Conservation (phyloP, 2,113 vertebrate genomes). For the Microcebus jonahi region DNA sequence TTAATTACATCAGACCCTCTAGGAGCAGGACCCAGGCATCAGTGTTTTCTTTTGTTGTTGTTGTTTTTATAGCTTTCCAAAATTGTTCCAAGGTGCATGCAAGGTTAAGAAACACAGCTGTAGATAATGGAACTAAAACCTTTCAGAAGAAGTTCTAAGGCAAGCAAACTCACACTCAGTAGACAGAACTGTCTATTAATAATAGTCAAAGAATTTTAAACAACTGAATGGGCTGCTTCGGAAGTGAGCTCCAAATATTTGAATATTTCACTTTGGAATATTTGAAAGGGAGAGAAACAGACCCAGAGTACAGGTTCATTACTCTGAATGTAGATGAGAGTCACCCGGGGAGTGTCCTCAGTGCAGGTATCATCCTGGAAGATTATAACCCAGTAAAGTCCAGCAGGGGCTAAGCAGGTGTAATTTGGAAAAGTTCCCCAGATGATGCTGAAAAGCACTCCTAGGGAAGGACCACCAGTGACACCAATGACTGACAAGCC, state of each 20-base stretch:
- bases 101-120: not conserved
- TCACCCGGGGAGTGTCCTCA: not conserved
- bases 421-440: not conserved
- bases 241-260: not conserved
- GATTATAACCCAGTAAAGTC: not conserved
- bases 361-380: not conserved
- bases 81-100: not conserved
- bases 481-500: not conserved
- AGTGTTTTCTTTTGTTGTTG: no score
- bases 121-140: not conserved
- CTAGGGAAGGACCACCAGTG: not conserved
- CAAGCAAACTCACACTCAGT: not conserved
- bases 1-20: not conserved
- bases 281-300: not conserved
- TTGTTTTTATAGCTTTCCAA: not conserved
- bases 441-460: accelerated
- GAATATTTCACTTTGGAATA: not conserved
- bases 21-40: not conserved
- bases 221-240: not conserved
- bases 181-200: not conserved
- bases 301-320: not conserved
- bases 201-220: not conserved
- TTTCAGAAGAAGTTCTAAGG: not conserved
- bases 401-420: not conserved
- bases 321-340: not conserved